Percentiles rank a stretch among this genome's conserved stretches.
Conservation (phyloP, 2,888 invertebrate species). For the Timema podura region DNA sequence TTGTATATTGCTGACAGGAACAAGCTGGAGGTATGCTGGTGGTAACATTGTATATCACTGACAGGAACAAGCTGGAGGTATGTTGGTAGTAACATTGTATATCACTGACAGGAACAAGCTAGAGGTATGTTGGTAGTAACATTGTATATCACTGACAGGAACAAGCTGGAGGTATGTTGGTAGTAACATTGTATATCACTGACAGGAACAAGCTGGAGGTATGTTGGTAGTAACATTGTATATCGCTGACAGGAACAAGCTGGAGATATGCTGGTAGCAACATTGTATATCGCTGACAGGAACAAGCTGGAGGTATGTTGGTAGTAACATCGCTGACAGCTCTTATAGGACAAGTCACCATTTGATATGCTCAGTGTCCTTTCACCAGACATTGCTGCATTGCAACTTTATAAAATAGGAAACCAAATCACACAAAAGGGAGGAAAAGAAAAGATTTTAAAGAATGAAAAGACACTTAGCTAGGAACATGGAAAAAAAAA, state of each 20-base stretch:
- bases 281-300: conserved; percentile 54
- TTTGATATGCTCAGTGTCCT: no score
- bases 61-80: conserved; percentile 57
- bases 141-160: conserved; percentile 54
- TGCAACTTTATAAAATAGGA: no score
- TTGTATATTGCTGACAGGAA: conserved; percentile 47
- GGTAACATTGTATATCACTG: conserved; percentile 46
- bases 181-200: conserved; percentile 50
- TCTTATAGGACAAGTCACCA: no score
- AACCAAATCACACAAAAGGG: no score
- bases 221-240: no score
- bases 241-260: conserved; percentile 51
- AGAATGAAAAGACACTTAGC: no score
- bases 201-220: conserved; percentile 58
- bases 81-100: no score
- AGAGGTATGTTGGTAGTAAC: no score
- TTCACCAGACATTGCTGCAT: no score
- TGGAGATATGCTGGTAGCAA: conserved; percentile 59
- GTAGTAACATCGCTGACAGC: no score
- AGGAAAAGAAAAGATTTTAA: no score
- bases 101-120: conserved; percentile 54
- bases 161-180: conserved; percentile 55
- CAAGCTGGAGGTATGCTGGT: conserved; percentile 51
- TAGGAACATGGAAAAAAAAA: no score
- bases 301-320: conserved; percentile 53